Percentiles rank a stretch among this genome's conserved stretches.
Conservation (phyloP, 2,888 invertebrate species). For the Torymus tubicola region DNA sequence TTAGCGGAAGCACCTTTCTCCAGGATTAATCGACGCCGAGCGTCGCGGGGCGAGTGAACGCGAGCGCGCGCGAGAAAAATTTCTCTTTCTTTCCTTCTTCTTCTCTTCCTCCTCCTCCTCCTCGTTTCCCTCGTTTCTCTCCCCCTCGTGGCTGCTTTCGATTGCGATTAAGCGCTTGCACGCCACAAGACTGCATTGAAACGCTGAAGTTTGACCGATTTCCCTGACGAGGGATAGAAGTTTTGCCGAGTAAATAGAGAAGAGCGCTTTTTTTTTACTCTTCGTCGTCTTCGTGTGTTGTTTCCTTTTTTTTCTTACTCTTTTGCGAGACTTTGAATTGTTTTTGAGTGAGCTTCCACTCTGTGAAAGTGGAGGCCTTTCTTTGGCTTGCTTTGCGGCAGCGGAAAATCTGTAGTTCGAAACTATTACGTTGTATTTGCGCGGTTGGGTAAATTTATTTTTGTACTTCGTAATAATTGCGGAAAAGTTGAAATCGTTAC, state of each 20-base stretch:
- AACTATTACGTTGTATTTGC: background rate
- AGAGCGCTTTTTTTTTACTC: background rate
- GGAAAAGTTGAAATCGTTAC: background rate
- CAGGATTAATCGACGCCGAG: conserved; percentile 38
- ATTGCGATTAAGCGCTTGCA: conserved; percentile 38
- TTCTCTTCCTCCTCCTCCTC: background rate
- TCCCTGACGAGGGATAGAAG: conserved; percentile 27
- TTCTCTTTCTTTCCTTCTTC: conserved; percentile 11
- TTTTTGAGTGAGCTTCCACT: background rate
- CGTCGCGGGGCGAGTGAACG: background rate
- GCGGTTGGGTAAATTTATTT: background rate
- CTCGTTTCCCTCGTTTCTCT: background rate
- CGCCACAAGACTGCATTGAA: conserved; percentile 25
- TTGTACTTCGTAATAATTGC: background rate
- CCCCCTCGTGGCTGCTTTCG: conserved; percentile 15
- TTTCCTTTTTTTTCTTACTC: background rate
- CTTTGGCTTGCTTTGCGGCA: background rate
- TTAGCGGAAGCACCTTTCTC: conserved; percentile 23
- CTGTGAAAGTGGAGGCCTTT: conserved; percentile 1
- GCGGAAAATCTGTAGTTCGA: background rate
- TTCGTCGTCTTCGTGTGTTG: too few species aligned
- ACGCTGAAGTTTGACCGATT: conserved; percentile 30
- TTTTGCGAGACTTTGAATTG: background rate
- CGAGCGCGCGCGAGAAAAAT: conserved; percentile 23
- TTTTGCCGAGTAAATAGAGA: conserved; percentile 19